Conservation (phyloP, 1,140 invertebrate genomes). For the Himalopsyche phryganea region DNA sequence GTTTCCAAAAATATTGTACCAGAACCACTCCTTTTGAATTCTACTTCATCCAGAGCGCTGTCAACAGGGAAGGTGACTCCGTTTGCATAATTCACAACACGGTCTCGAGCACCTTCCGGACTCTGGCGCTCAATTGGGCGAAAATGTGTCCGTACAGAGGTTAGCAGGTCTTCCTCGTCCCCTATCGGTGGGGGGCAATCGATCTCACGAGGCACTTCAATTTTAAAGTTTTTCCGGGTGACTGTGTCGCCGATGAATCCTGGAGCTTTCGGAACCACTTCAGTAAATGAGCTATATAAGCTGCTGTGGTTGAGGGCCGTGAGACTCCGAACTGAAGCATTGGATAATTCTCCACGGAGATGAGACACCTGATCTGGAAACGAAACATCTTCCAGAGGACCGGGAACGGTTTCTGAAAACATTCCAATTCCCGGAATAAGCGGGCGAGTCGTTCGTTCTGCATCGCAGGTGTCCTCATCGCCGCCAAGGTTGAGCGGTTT, state of each 20-base stretch:
- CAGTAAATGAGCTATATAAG: conserved; percentile 55
- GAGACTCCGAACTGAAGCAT: conserved; percentile 43
- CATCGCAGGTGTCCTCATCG: conserved; percentile 32
- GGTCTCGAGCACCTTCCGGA: conserved; percentile 46
- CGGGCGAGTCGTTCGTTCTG: not conserved
- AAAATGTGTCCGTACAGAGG: conserved; percentile 71
- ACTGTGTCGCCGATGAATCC: conserved; percentile 25
- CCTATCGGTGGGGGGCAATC: conserved; percentile 33
- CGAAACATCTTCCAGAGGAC: not conserved
- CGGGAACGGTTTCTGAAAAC: not conserved
- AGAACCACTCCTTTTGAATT: conserved; percentile 49
- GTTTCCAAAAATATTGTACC: conserved; percentile 48
- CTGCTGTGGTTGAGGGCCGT: conserved; percentile 56
- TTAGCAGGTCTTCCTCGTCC: conserved; percentile 66
- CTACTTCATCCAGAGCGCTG: conserved; percentile 58
- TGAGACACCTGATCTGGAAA: not conserved
- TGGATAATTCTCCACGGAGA: not conserved
- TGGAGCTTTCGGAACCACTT: conserved; percentile 50
- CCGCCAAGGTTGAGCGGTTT: conserved; percentile 44
- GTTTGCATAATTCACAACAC: conserved; percentile 53
- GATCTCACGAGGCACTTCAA: conserved; percentile 20
- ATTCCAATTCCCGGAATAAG: no score
- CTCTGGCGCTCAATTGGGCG: conserved; percentile 63
- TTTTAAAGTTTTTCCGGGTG: conserved; percentile 10
- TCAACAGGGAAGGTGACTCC: conserved; percentile 67